Base-by-base conservation (phyloP, 2,113 vertebrate species). In the Misgurnus anguillicaudatus region DNA sequence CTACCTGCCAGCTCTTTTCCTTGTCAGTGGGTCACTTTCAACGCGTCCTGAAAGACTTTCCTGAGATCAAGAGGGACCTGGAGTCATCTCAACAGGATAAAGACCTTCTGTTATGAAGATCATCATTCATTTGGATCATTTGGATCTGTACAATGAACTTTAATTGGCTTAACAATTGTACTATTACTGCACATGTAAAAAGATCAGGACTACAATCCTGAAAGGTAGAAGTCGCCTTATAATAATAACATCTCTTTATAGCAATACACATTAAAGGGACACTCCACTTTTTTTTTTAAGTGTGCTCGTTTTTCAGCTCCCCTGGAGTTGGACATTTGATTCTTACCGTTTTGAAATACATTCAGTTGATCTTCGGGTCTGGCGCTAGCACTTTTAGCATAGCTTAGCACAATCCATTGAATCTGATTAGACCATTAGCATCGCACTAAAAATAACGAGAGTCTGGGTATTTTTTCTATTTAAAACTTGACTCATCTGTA, bases 1-100 rank as follows among this genome's bases (percentile, higher is more conserved):
- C 82, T 16, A 73, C 87, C 82, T 86, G 87, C 81, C 87, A 86
- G 78, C 89, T 90, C 55, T 93, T 92, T 87, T 90, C 90, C 74
- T 85, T 92, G 75, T 87, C 88, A 16, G 87, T 80, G 61, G 70
- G 83, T 5, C 83, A 89, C 80, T 87, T 92, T 60, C 77, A 87
- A 47, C 62, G 83, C 19, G 68, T 80, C 11, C 80, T 92, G 83
- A 65, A 86, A 81, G 65, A 77, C 78, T 90, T 89, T 81, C 87
- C 89, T 73, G 88, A 90, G 9, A 70, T 89, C 39, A 83, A 39
- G 78, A 89, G 82, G 83, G 88, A 92, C 62, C 38, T 91, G 6
- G 87, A 89, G 4, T 87, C 78, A 60, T 21, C 82, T 11, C 75
- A 82, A 78, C 67, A 88, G 72, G 64, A 83, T 3, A 89, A 89